These are phyloP conservation scores for Coendou prehensilis DNA, from an alignment of 2,797 vertebrate species.

Conservation along the genomic window DNA sequence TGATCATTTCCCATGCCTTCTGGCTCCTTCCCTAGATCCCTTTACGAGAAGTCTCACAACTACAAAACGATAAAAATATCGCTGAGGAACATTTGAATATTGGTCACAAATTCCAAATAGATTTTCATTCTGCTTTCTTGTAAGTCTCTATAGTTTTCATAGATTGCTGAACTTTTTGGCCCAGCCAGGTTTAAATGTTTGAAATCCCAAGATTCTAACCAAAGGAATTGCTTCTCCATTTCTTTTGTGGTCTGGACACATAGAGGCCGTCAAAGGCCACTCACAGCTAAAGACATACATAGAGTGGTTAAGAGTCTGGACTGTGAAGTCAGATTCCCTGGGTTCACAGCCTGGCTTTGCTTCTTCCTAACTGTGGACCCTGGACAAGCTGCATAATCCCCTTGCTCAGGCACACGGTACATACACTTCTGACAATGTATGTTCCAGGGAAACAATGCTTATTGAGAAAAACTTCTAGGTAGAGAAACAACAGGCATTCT, in stretches of 20 bases:
- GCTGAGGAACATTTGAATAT: constrained; percentile 62
- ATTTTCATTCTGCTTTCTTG: constrained; percentile 75
- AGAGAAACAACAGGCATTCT: background rate
- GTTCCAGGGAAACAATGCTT: background rate
- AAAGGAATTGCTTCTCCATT: constrained; percentile 78
- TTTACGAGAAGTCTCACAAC: constrained; percentile 77
- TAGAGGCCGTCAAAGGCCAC: background rate
- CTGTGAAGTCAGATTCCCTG: constrained; percentile 1
- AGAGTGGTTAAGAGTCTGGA: background rate
- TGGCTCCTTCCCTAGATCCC: constrained; percentile 55
- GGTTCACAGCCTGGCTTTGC: background rate
- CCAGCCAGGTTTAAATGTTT: constrained; percentile 63
- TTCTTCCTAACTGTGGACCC: background rate
- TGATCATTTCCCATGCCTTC: background rate
- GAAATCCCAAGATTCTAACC: constrained; percentile 70
- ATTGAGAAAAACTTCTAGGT: background rate
- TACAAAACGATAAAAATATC: constrained; percentile 73
- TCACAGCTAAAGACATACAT: constrained; percentile 40
- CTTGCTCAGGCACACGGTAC: background rate
- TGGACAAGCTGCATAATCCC: background rate
- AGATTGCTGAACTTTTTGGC: constrained; percentile 56
- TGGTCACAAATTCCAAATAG: constrained; percentile 78
- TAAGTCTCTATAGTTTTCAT: constrained; percentile 72
- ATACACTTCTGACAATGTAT: background rate
- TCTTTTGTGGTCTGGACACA: constrained; percentile 57